Evolutionary conservation across 37 sponge, comb jelly and placozoan species (phyloP).

Genomic region (Agelas oroides): DNA sequence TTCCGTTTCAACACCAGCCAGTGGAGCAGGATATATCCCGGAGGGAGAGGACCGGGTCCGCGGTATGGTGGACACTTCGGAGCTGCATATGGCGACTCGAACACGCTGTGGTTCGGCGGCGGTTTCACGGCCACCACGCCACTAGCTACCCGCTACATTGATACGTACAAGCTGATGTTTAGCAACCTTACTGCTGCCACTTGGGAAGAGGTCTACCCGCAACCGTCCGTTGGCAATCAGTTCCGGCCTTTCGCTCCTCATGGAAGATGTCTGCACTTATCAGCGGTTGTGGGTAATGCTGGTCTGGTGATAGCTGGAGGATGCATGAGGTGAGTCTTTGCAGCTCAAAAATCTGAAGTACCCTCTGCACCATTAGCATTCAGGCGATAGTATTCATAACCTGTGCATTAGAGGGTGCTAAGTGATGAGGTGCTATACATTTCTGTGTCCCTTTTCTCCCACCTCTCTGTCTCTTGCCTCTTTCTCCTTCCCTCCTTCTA

Average conservation of each 20-base stretch:
- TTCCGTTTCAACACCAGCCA: conserved; percentile 1
- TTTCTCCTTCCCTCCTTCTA: no score
- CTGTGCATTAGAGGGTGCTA: no score
- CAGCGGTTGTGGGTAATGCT: conserved; percentile 25
- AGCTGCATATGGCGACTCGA: not conserved
- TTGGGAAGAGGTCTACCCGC: conserved; percentile 6
- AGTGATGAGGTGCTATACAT: no score
- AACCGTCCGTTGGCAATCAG: conserved; percentile 44
- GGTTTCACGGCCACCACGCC: conserved; percentile 47
- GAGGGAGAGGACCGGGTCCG: conserved; percentile 4
- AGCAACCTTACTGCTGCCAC: conserved; percentile 20
- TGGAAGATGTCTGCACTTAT: conserved; percentile 57
- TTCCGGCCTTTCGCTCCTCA: conserved; percentile 58
- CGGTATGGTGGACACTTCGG: conserved; percentile 72
- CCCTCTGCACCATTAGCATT: not conserved
- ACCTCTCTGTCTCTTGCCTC: no score
- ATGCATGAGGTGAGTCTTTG: conserved; percentile 54
- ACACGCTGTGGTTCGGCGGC: conserved; percentile 45
- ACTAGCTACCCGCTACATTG: conserved; percentile 44
- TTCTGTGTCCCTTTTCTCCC: no score
- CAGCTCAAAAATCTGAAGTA: no score
- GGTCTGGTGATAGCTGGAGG: conserved; percentile 59
- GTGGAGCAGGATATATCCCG: conserved; percentile 20
- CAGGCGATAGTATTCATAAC: no score
- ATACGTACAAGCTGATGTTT: conserved; percentile 52